Evolutionary conservation across 2,888 invertebrate species (phyloP).

Genomic region (Crossocerus cetratus): DNA sequence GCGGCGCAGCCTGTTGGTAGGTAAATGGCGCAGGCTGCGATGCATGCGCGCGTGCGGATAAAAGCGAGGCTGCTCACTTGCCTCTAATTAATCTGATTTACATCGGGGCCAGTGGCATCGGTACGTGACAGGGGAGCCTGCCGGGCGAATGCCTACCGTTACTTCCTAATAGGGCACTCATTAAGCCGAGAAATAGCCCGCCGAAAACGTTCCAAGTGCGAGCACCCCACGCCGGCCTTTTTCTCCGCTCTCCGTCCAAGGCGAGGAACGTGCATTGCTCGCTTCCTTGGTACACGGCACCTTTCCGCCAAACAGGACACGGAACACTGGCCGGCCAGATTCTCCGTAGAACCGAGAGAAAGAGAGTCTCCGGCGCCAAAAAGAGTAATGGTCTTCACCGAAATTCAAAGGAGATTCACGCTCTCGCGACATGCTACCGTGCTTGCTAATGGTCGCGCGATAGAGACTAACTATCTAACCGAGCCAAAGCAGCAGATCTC

Average conservation of each 20-base stretch:
- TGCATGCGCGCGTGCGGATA: conserved; percentile 46
- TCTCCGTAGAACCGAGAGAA: too few species aligned
- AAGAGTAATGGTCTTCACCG: too few species aligned
- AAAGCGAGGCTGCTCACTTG: conserved; percentile 25
- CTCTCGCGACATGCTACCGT: not conserved
- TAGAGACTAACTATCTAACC: not conserved
- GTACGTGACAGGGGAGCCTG: conserved; percentile 58
- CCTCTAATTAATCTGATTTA: conserved; percentile 74
- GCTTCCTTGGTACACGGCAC: conserved; percentile 3
- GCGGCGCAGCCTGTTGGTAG: not conserved
- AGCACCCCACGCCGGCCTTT: not conserved
- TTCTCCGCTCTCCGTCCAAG: not conserved
- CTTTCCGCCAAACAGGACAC: conserved; percentile 3
- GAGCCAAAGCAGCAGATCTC: too few species aligned
- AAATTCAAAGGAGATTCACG: not conserved
- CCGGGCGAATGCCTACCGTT: conserved; percentile 62
- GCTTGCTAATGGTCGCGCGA: not conserved
- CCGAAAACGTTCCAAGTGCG: conserved; percentile 49
- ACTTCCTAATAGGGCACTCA: conserved; percentile 75
- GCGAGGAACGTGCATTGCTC: not conserved
- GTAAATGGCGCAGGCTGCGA: conserved; percentile 2
- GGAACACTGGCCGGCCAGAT: too few species aligned
- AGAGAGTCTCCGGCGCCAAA: too few species aligned
- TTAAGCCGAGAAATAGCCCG: conserved; percentile 67
- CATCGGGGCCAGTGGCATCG: conserved; percentile 64